A percentile compares a stretch with the other conserved stretches of the same genome.
Conservation (phyloP, 2,888 invertebrate genomes). For the Coremacera marginata region DNA sequence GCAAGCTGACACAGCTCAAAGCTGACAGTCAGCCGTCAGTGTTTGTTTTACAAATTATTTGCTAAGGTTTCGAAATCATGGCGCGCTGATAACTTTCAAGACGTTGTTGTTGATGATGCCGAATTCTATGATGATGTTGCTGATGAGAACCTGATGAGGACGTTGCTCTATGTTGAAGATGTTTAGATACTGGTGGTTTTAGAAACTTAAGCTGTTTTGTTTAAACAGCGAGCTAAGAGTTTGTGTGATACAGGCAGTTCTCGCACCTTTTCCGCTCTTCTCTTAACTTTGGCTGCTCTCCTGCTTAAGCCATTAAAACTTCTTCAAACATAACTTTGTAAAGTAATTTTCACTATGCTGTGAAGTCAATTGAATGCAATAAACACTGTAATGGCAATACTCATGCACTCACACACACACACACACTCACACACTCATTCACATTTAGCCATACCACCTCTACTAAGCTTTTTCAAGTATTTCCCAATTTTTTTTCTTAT, state of each 20-base stretch:
- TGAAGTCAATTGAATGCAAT: slow-evolving; percentile 34
- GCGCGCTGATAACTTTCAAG: slow-evolving; percentile 40
- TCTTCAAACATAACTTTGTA: slow-evolving; percentile 23
- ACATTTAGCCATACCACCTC: no score
- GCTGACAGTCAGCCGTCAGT: slow-evolving; percentile 44
- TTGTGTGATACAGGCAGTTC: neutral
- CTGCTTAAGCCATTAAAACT: slow-evolving; percentile 19
- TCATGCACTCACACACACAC: neutral
- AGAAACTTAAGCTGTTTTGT: slow-evolving; percentile 25
- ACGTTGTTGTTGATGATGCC: slow-evolving; percentile 47
- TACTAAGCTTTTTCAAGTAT: no score
- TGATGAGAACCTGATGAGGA: neutral
- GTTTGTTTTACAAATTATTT: slow-evolving; percentile 64
- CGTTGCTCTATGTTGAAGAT: neutral
- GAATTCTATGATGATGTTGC: neutral
- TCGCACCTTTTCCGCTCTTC: neutral
- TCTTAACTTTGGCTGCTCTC: neutral
- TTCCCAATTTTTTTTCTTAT: neutral
- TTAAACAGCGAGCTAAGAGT: slow-evolving; percentile 14
- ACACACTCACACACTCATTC: neutral
- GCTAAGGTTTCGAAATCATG: slow-evolving; percentile 57
- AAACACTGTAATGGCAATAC: slow-evolving; percentile 29
- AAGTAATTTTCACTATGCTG: slow-evolving; percentile 21
- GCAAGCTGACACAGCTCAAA: slow-evolving; percentile 5
- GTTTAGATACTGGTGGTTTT: slow-evolving; percentile 42